Evolutionary conservation across 2,888 invertebrate genomes (phyloP).

Genomic region (Aromia moschata): DNA sequence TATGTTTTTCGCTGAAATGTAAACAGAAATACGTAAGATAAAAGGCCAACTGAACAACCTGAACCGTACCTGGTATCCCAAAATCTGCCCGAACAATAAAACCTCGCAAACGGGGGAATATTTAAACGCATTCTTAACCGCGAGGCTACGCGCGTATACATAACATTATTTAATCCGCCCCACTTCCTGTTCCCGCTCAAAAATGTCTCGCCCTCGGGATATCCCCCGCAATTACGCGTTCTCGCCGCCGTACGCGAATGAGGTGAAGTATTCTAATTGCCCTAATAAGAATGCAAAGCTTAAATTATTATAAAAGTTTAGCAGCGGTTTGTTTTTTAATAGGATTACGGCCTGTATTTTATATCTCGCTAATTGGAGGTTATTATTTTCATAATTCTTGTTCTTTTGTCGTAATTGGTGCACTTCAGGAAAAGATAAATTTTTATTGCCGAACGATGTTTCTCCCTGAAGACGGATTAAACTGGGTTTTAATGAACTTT

Average conservation of each 20-base stretch:
- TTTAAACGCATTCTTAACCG: neutral
- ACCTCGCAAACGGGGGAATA: neutral
- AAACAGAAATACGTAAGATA: too few relatives aligned
- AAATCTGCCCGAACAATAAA: too few relatives aligned
- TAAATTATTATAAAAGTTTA: conserved; percentile 57
- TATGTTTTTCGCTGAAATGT: too few relatives aligned
- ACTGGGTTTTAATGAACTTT: conserved; percentile 21
- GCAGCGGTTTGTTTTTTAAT: conserved; percentile 56
- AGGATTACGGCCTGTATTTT: conserved; percentile 54
- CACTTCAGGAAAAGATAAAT: conserved; percentile 48
- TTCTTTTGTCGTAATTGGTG: conserved; percentile 56
- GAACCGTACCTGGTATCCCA: too few relatives aligned
- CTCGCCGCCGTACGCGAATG: conserved; percentile 44
- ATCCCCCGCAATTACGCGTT: conserved; percentile 46
- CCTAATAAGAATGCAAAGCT: conserved; percentile 57
- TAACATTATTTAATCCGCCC: conserved; percentile 22
- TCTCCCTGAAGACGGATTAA: conserved; percentile 8
- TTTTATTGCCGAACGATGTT: conserved; percentile 42
- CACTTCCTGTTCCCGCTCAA: conserved; percentile 13
- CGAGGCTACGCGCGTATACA: neutral
- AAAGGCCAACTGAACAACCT: too few relatives aligned
- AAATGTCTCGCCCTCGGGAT: conserved; percentile 33
- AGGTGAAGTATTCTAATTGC: conserved; percentile 55
- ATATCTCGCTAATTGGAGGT: conserved; percentile 55
- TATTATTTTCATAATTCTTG: conserved; percentile 56